These are phyloP conservation scores for Liparis tanakae DNA, from an alignment of 2,797 vertebrate species.

Conservation along the genomic window DNA sequence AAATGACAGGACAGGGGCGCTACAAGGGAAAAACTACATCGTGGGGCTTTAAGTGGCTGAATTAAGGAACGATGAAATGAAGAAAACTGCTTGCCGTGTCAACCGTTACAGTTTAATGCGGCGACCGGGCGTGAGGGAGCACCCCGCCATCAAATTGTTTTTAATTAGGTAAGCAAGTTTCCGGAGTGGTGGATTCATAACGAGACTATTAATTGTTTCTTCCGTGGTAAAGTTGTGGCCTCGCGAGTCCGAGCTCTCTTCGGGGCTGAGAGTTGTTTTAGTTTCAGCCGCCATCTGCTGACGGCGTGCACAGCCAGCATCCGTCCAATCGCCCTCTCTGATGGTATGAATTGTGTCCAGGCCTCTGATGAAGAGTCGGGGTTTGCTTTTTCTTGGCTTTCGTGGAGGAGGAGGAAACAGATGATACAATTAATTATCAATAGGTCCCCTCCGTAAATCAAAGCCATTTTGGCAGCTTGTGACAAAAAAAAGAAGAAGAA, in stretches of 20 bases:
- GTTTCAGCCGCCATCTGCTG: constrained; percentile 81
- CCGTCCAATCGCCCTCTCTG: constrained; percentile 74
- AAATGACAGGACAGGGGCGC: too few relatives aligned
- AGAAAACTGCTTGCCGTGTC: constrained; percentile 31
- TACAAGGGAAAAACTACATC: too few relatives aligned
- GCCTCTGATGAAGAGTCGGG: constrained; percentile 81
- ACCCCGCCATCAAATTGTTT: constrained; percentile 19
- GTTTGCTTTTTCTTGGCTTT: constrained; percentile 85
- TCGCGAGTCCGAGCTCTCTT: constrained; percentile 64
- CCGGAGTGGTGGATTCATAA: constrained; percentile 41
- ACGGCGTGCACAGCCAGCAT: constrained; percentile 73
- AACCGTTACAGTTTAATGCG: constrained; percentile 16
- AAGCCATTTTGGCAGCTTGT: constrained; percentile 85
- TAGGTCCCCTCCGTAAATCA: constrained; percentile 87
- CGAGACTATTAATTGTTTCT: constrained; percentile 66
- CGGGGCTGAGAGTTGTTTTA: constrained; percentile 71
- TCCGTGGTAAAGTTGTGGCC: constrained; percentile 67
- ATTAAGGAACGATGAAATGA: constrained; percentile 38
- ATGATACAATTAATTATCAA: constrained; percentile 91
- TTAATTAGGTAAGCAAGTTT: constrained; percentile 48
- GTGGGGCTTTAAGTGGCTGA: constrained; percentile 27
- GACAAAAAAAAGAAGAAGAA: constrained; percentile 77
- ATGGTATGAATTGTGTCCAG: constrained; percentile 75
- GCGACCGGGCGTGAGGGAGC: constrained; percentile 18
- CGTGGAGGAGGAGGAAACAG: constrained; percentile 83